phyloP scores from a whole-genome alignment of 2,113 vertebrate species.

The Oreochromis niloticus region DNA sequence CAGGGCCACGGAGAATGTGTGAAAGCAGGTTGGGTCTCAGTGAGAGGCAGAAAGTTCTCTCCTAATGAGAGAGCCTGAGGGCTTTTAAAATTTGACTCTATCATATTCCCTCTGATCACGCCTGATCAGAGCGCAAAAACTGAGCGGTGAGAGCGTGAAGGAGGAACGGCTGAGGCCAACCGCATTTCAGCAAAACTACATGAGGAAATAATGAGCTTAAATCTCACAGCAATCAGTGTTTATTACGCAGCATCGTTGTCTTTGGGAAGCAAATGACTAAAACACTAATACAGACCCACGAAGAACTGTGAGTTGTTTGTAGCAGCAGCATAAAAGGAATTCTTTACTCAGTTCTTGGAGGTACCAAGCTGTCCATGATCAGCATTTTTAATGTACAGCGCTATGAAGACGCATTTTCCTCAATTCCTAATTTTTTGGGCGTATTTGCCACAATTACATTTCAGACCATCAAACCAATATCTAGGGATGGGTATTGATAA shows the following conservation, averaged over 20 bases:
- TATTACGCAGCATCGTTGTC: neutral
- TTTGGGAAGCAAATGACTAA: slow-evolving; percentile 5
- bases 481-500: too few relatives aligned
- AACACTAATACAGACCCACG: neutral
- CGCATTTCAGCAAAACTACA: neutral
- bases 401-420: neutral
- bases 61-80: slow-evolving; percentile 9
- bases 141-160: neutral
- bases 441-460: neutral
- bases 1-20: neutral
- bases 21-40: neutral
- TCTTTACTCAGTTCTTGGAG: neutral
- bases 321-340: neutral
- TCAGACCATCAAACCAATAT: too few relatives aligned
- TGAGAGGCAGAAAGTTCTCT: neutral
- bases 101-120: slow-evolving; percentile 6
- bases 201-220: slow-evolving; percentile 21
- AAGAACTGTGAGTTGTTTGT: neutral
- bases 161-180: neutral
- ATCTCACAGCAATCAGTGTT: neutral
- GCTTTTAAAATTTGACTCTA: neutral
- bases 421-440: neutral
- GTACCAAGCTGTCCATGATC: neutral
- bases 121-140: slow-evolving; percentile 1
- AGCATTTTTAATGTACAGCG: neutral